These are phyloP conservation scores for Epistrophella euchroma DNA, from an alignment of 2,888 invertebrate species.

Conservation along the genomic window DNA sequence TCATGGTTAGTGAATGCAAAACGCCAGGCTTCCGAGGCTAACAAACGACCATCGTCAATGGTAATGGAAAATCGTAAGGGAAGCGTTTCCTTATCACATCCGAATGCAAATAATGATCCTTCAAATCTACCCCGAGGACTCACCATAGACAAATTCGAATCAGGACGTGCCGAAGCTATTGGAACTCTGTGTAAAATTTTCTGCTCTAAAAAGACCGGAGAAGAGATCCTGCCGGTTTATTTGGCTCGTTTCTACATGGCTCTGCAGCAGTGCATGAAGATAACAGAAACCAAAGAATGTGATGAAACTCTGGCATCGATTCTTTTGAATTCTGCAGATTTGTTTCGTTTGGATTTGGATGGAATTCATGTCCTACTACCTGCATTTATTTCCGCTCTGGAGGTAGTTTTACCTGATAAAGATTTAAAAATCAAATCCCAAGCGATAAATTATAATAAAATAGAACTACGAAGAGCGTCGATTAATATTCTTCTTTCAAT, in stretches of 20 bases:
- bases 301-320: conserved; percentile 94
- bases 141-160: conserved; percentile 91
- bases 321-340: conserved; percentile 92
- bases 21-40: conserved; percentile 85
- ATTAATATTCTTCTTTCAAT: conserved; percentile 96
- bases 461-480: conserved; percentile 94
- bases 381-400: conserved; percentile 94
- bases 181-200: conserved; percentile 98
- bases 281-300: conserved; percentile 88
- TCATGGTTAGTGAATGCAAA: conserved; percentile 85
- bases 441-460: conserved; percentile 86
- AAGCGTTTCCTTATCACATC: conserved; percentile 86
- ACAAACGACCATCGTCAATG: conserved; percentile 88
- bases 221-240: conserved; percentile 94
- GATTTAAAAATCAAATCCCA: conserved; percentile 91
- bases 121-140: conserved; percentile 88
- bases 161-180: conserved; percentile 96
- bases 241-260: conserved; percentile 97
- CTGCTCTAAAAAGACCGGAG: conserved; percentile 96
- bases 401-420: conserved; percentile 94
- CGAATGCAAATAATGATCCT: conserved; percentile 87
- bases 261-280: conserved; percentile 92
- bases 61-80: conserved; percentile 87
- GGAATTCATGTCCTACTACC: conserved; percentile 97
- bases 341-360: conserved; percentile 95